Evolutionary conservation across 2,113 vertebrate genomes (phyloP), one percentile per base, ranked within the genome.

Genomic region (Solea solea): DNA sequence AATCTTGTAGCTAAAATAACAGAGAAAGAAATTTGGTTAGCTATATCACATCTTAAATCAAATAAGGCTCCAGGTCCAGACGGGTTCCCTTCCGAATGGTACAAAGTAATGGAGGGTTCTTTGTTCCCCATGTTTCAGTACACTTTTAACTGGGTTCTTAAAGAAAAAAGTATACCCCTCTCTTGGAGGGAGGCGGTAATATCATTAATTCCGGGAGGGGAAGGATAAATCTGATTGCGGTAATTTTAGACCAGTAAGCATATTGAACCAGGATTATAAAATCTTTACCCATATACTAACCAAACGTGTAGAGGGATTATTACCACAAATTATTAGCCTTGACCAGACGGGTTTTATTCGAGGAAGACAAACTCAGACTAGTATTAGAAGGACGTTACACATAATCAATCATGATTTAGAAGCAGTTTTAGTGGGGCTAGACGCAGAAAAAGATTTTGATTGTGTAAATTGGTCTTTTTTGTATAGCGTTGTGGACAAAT

Each of bases 251-350:
- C 50, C 69, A 28, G 27, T 73, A 3, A 64, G 71, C 16, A 3
- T 64, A 7, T 8, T 73, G 4, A 52, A 76, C 9, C 27, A 54
- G 8, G 52, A 76, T 3, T 64, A 57, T 25, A 69, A 57, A 45
- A 39, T 76, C 2, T 76, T 76, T 1, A 69, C 4, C 5, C 54
- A 39, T 14, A 52, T 69, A 25, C 2, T 64, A 16, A 0, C 54
- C 3, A 49, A 7, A 27, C 14, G 27, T 1, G 12, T 48, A n/a
- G n/a, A n/a, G 7, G 14, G 12, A 48, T 5, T 15, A 3, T 3
- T 48, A 4, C 46, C 46, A 48, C 13, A 48, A 15, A 48, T 48
- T 15, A 48, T 48, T 15, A 14, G 14, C 3, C 46, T 48, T 3
- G 46, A 48, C 14, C 46, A 48, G 14, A 15, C 46, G 4, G 46